A percentile compares a stretch with the other conserved stretches of the same genome.
These are phyloP conservation scores for Xylophagus ater DNA, from an alignment of 2,888 invertebrate genomes.

Conservation along the genomic window DNA sequence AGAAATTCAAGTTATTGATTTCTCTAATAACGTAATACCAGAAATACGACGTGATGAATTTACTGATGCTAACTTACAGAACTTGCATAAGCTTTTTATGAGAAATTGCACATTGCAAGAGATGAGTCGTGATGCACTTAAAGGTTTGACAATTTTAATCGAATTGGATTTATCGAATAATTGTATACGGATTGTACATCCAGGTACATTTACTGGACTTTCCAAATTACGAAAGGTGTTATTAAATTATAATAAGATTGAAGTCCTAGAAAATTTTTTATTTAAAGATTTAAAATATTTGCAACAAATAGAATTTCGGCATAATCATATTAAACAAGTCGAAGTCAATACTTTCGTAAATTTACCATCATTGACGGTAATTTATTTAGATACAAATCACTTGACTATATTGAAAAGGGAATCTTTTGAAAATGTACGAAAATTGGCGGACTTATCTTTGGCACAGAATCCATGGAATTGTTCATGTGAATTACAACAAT, in stretches of 20 bases:
- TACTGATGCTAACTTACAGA: slow-evolving; percentile 54
- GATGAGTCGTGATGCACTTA: slow-evolving; percentile 65
- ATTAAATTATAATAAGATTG: slow-evolving; percentile 64
- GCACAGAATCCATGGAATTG: slow-evolving; percentile 81
- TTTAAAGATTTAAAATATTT: slow-evolving; percentile 63
- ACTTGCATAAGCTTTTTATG: slow-evolving; percentile 70
- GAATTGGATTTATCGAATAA: slow-evolving; percentile 75
- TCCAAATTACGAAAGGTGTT: slow-evolving; percentile 58
- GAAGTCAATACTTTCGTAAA: slow-evolving; percentile 60
- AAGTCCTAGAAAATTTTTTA: slow-evolving; percentile 59
- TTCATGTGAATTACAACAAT: slow-evolving; percentile 69
- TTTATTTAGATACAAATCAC: slow-evolving; percentile 63
- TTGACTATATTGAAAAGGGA: slow-evolving; percentile 55
- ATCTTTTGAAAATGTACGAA: slow-evolving; percentile 52
- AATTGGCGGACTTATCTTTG: slow-evolving; percentile 60
- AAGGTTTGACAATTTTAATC: slow-evolving; percentile 63
- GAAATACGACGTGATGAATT: slow-evolving; percentile 59
- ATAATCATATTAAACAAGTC: slow-evolving; percentile 60
- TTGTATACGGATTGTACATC: slow-evolving; percentile 50
- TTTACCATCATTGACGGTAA: slow-evolving; percentile 52
- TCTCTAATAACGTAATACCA: slow-evolving; percentile 57
- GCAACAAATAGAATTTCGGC: slow-evolving; percentile 63
- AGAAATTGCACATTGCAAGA: slow-evolving; percentile 61
- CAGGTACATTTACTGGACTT: slow-evolving; percentile 60
- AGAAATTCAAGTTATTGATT: slow-evolving; percentile 60